Evolutionary conservation across 2,113 vertebrate genomes (phyloP).

Genomic region (Festucalex cinctus): DNA sequence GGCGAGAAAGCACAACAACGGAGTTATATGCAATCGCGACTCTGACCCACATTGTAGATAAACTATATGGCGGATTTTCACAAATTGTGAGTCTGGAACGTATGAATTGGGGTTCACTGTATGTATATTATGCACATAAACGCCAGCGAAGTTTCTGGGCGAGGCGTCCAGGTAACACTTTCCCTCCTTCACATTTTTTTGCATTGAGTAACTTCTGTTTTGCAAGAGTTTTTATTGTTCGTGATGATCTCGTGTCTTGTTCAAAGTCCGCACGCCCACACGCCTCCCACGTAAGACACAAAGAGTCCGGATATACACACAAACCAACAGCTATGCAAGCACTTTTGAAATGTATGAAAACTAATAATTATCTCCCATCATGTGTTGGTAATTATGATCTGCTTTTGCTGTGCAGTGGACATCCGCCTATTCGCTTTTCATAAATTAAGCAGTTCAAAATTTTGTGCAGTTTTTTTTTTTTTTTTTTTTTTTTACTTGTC

Average conservation of each 20-base stretch:
- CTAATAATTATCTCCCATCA: not conserved
- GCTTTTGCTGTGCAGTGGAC: not conserved
- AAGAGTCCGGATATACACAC: not conserved
- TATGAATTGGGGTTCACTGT: not conserved
- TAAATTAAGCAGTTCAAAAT: too few relatives aligned
- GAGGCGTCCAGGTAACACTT: not conserved
- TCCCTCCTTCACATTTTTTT: not conserved
- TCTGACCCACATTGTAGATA: not conserved
- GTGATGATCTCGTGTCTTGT: not conserved
- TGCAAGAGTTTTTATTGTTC: not conserved
- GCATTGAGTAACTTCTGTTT: not conserved
- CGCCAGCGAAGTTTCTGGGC: not conserved
- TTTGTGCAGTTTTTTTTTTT: not conserved
- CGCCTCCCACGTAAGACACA: conserved; percentile 3
- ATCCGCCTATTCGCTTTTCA: not conserved
- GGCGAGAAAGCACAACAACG: not conserved
- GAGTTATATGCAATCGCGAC: not conserved
- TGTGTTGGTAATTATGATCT: not conserved
- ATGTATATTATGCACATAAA: not conserved
- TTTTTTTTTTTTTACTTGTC: too few relatives aligned
- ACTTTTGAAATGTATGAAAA: not conserved
- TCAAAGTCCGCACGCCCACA: not conserved
- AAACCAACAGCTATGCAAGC: not conserved
- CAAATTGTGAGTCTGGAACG: not conserved
- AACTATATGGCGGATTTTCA: not conserved